phyloP scores from a whole-genome alignment of 2,888 invertebrate species.

The Cosmia pyralina region DNA sequence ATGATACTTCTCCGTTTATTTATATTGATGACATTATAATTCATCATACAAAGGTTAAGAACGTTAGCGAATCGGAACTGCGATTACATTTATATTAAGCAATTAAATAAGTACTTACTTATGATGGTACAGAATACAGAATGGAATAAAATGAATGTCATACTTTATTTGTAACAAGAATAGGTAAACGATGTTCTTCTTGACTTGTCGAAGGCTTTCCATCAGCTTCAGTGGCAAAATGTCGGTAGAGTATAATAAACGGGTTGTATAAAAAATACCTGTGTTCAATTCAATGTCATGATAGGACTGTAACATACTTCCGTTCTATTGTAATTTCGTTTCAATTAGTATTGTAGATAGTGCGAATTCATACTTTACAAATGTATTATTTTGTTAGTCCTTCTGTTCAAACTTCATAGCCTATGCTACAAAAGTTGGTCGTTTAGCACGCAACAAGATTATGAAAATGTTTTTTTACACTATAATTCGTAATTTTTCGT shows the following conservation, averaged over 20 bases:
- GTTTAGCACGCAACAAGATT: slow-evolving; percentile 8
- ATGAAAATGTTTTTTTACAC: slow-evolving; percentile 1
- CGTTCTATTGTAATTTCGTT: slow-evolving; percentile 50
- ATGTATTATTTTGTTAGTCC: slow-evolving; percentile 5
- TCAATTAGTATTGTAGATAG: slow-evolving; percentile 37
- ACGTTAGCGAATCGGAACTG: slow-evolving; percentile 34
- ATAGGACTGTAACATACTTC: slow-evolving; percentile 39
- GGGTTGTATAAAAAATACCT: slow-evolving; percentile 21
- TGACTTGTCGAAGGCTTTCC: background rate
- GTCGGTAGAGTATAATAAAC: slow-evolving; percentile 12
- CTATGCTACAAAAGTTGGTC: slow-evolving; percentile 1
- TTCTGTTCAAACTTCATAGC: slow-evolving; percentile 20
- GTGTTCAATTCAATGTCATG: slow-evolving; percentile 29
- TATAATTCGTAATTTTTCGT: slow-evolving; percentile 5
- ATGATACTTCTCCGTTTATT: slow-evolving; percentile 48
- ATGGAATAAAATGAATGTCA: slow-evolving; percentile 12
- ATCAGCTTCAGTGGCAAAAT: background rate
- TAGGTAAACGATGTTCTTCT: background rate
- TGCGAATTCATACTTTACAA: slow-evolving; percentile 30
- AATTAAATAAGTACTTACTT: slow-evolving; percentile 1
- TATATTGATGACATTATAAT: slow-evolving; percentile 63
- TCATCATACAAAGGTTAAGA: slow-evolving; percentile 47
- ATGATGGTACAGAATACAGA: background rate
- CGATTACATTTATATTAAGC: slow-evolving; percentile 37
- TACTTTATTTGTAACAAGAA: slow-evolving; percentile 1